Conservation (phyloP, 1,140 invertebrate species). For the Brachystomella parvula region DNA sequence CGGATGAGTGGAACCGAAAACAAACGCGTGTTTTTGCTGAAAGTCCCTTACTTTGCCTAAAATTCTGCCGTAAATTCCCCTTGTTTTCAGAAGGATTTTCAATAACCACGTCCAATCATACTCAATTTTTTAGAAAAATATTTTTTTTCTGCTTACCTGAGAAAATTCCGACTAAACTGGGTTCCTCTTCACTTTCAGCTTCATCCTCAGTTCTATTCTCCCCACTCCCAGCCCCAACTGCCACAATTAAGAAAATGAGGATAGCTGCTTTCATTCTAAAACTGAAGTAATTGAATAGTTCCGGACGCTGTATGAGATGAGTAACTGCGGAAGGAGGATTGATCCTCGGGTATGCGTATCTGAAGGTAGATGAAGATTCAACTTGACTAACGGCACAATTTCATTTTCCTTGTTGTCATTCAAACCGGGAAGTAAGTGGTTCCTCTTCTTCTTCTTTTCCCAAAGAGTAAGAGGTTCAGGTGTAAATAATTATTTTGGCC, state of each 20-base stretch:
- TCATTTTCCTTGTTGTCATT: no score
- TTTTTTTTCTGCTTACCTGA: constrained; percentile 21
- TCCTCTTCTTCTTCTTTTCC: no score
- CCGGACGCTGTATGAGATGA: no score
- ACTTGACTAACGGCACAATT: no score
- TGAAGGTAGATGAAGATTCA: background rate
- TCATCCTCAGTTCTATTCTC: constrained; percentile 9
- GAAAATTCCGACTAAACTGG: constrained; percentile 24
- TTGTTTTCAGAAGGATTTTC: no score
- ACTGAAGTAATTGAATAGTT: background rate
- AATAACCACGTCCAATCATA: no score
- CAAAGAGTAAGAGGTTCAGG: no score
- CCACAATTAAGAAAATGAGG: background rate
- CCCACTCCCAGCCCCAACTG: background rate
- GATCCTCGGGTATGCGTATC: background rate
- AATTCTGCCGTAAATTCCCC: background rate
- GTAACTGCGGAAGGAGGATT: no score
- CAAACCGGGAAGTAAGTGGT: no score
- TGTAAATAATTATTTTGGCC: no score
- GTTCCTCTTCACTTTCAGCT: constrained; percentile 24
- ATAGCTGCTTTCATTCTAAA: no score
- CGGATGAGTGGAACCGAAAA: background rate
- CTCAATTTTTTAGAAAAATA: no score
- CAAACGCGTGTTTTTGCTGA: background rate
- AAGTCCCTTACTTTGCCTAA: background rate